Evolutionary conservation across 2,113 vertebrate species (phyloP).

Genomic region (Okapia johnstoni): DNA sequence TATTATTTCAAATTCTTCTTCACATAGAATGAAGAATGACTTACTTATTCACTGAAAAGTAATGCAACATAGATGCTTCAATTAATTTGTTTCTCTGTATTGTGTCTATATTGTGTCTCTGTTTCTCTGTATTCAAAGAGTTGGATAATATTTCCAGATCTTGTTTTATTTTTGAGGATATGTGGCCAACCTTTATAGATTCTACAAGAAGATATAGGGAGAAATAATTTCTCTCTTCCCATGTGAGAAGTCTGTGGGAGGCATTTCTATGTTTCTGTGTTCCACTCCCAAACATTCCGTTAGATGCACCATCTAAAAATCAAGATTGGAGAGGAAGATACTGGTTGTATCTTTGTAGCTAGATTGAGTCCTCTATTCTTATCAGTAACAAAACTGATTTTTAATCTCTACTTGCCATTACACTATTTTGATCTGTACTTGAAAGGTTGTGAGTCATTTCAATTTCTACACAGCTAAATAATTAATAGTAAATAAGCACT

Average conservation of each 20-base stretch:
- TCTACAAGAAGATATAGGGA: neutral
- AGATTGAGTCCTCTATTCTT: neutral
- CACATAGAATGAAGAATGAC: neutral
- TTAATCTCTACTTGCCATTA: neutral
- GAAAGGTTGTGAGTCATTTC: neutral
- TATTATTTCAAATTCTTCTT: neutral
- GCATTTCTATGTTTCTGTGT: neutral
- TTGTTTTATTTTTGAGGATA: neutral
- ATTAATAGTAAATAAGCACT: neutral
- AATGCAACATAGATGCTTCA: neutral
- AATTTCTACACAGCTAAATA: neutral
- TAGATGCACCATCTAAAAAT: neutral
- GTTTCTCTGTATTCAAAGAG: neutral
- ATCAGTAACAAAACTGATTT: neutral
- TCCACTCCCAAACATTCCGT: neutral
- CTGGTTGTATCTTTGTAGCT: neutral
- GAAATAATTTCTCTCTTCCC: neutral
- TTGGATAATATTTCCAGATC: neutral
- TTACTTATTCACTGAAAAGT: neutral
- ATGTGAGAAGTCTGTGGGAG: neutral
- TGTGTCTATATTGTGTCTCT: neutral
- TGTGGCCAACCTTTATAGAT: neutral
- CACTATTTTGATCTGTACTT: neutral
- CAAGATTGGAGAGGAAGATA: neutral
- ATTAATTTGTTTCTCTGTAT: neutral